These are phyloP conservation scores for Gallinago paraguaiae DNA, from an alignment of 2,113 vertebrate species.

Conservation along the genomic window DNA sequence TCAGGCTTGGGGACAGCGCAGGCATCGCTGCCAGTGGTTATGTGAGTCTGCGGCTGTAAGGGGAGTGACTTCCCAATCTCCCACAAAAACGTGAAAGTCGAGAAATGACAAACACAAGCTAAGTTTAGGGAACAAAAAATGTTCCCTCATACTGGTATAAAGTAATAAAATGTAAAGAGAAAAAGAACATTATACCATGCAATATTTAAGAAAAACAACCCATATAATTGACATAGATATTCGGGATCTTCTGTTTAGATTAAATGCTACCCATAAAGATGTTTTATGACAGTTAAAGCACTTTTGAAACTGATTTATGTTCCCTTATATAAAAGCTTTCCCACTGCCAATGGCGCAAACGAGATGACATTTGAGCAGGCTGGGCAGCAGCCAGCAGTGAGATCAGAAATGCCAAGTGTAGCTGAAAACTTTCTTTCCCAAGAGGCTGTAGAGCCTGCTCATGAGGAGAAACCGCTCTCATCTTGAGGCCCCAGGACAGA, in stretches of 20 bases:
- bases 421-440: constrained; percentile 3
- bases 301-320: constrained; percentile 16
- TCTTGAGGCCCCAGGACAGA: not conserved
- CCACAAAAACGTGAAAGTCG: not conserved
- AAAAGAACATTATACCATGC: not conserved
- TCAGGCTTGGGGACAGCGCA: not conserved
- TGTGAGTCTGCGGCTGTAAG: rapidly evolving
- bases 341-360: not conserved
- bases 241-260: not conserved
- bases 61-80: not conserved
- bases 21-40: not conserved
- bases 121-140: not conserved
- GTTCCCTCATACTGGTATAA: not conserved
- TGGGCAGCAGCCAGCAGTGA: constrained; percentile 21
- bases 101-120: not conserved
- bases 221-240: not conserved
- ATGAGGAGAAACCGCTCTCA: not conserved
- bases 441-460: not conserved
- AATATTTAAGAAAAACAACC: constrained; percentile 5
- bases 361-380: not conserved
- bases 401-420: not conserved
- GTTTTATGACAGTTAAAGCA: not conserved
- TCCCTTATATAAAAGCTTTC: constrained; percentile 17
- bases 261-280: not conserved
- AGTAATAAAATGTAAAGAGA: not conserved